Conservation (phyloP, 2,797 vertebrate genomes). For the Moxostoma hubbsi region DNA sequence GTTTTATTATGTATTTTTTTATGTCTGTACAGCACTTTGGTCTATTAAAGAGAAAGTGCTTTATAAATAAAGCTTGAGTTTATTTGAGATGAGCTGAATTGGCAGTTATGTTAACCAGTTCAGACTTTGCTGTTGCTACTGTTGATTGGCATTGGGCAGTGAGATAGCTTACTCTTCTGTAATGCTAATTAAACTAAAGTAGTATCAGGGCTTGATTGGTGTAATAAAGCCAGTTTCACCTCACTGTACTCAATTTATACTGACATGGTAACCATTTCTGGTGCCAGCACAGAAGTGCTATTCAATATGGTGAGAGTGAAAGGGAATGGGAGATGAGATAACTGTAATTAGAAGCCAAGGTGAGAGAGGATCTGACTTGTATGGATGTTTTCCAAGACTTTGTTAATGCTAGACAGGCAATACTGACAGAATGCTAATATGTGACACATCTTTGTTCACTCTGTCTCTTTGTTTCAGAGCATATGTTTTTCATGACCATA, state of each 20-base stretch:
- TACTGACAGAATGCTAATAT: slow-evolving; percentile 12
- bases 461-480: not conserved
- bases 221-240: slow-evolving; percentile 32
- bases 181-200: slow-evolving; percentile 11
- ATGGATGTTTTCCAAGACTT: slow-evolving; percentile 67
- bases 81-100: too few relatives aligned
- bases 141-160: slow-evolving; percentile 11
- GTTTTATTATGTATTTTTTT: too few relatives aligned
- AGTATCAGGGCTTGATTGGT: slow-evolving; percentile 48
- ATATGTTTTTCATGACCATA: not conserved
- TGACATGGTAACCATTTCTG: too few relatives aligned
- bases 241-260: too few relatives aligned
- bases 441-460: not conserved
- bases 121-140: not conserved
- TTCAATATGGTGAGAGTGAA: slow-evolving; percentile 46
- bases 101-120: not conserved
- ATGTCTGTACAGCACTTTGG: too few relatives aligned
- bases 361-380: slow-evolving; percentile 22
- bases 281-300: slow-evolving; percentile 14
- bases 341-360: slow-evolving; percentile 58
- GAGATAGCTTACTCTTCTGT: slow-evolving; percentile 1
- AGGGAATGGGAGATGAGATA: slow-evolving; percentile 51
- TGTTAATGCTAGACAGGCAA: slow-evolving; percentile 38
- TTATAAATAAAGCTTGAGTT: too few relatives aligned
- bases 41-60: too few relatives aligned